Evolutionary conservation across 2,113 vertebrate species (phyloP).

Genomic region (Pleuronectes platessa): DNA sequence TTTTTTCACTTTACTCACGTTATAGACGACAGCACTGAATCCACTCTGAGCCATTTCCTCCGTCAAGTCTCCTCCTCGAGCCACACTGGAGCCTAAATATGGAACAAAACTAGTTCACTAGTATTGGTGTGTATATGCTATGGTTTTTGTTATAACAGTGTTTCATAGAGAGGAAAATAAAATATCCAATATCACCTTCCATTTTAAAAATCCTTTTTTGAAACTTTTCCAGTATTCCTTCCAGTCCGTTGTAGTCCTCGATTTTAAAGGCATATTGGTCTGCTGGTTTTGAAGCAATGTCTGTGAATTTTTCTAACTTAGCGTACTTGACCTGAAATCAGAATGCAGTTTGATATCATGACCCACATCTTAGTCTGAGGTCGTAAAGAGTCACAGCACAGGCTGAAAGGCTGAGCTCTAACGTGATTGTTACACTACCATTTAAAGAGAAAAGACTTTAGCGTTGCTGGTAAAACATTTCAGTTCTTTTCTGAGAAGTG

Average conservation of each 20-base stretch:
- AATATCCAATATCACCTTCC: slow-evolving; percentile 76
- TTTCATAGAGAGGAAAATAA: neutral
- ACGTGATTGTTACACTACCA: no score
- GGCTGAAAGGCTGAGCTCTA: no score
- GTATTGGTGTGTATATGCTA: no score
- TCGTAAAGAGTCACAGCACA: neutral
- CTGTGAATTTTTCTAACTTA: fast-evolving
- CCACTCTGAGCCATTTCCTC: slow-evolving; percentile 77
- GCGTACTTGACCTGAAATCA: slow-evolving; percentile 59
- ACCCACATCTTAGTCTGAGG: neutral
- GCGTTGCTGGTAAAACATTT: no score
- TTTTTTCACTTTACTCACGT: slow-evolving; percentile 43
- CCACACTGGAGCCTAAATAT: slow-evolving; percentile 51
- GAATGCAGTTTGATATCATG: neutral
- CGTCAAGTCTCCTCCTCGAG: slow-evolving; percentile 38
- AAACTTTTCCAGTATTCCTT: slow-evolving; percentile 75
- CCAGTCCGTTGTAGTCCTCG: slow-evolving; percentile 72
- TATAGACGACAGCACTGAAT: slow-evolving; percentile 59
- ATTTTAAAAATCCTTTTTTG: slow-evolving; percentile 83
- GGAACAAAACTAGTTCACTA: neutral
- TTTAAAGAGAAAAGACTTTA: no score
- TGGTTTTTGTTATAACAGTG: neutral
- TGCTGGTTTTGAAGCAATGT: slow-evolving; percentile 70
- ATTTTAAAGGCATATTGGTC: slow-evolving; percentile 68
- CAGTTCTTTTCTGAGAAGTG: no score